Base-by-base conservation (phyloP, 2,888 invertebrate genomes). In the Subacronicta megacephala region DNA sequence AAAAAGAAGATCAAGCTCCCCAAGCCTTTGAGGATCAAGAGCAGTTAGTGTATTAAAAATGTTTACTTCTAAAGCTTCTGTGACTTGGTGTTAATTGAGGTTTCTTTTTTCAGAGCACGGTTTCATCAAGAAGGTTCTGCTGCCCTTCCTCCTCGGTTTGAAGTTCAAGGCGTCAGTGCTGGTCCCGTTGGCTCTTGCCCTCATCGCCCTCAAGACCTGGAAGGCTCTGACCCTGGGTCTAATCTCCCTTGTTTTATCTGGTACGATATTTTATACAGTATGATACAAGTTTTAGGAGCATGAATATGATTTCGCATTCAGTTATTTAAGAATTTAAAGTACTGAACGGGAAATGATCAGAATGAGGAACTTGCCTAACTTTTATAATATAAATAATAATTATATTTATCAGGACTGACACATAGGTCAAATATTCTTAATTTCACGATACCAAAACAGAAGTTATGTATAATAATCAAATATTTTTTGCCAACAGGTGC, bases 121-220 rank as follows among this genome's bases (percentile, higher is more conserved):
- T 80, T 96, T 97, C 89, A 96, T 97, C 67, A 97, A 97, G 93
- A 97, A 97, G 90, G 96, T 98, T 46, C 95, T 98, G 83, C 95
- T 98, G 76, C 98, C 98, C 40, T 98, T 98, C 95, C 95, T 98
- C 54, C 93, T 98, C 75, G 98, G 98, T 65, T 93, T 98, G 66
- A 98, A 98, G 88, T 97, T 98, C 94, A 98, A 98, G 90, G 96
- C 97, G 45, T 97, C 97, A 16, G 97, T 97, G 26, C 88, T 98
- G 77, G 97, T 97, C 37, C 98, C 98, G 0, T 88, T 98, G 62
- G 97, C 97, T 12, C 94, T 98, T 55, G 97, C 97, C 31, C 91
- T 98, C 57, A 98, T 98, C 80, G 98, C 98, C 0, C 93, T 98
- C 54, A 98, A 98, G 89, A 97, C 98, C 13, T 98, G 98, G 98